Conservation (phyloP, 2,797 vertebrate genomes). For the Dryobates pubescens region DNA sequence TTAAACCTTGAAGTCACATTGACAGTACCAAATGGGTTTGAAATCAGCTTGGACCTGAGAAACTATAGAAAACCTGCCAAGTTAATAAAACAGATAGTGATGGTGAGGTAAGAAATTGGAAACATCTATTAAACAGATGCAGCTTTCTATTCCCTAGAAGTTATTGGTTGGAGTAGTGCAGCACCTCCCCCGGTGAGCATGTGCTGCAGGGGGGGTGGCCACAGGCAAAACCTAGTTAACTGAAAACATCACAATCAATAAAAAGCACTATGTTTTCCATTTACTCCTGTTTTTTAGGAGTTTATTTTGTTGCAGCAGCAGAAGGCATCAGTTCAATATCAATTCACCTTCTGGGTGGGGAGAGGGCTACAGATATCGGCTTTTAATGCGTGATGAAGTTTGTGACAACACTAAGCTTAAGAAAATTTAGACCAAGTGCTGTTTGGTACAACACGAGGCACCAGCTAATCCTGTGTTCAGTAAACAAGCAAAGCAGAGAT, state of each 20-base stretch:
- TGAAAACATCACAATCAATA: constrained; percentile 74
- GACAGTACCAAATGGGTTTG: constrained; percentile 64
- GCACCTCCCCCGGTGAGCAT: neutral
- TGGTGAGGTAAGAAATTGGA: constrained; percentile 71
- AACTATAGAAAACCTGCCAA: constrained; percentile 60
- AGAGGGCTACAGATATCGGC: constrained; percentile 30
- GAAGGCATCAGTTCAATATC: constrained; percentile 69
- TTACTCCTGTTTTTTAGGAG: constrained; percentile 60
- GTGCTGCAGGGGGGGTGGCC: neutral
- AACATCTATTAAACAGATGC: constrained; percentile 71
- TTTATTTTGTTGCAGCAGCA: constrained; percentile 69
- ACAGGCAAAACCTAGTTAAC: constrained; percentile 60
- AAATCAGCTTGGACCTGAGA: constrained; percentile 49
- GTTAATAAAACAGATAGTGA: constrained; percentile 60
- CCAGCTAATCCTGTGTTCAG: neutral
- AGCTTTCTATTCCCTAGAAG: constrained; percentile 63
- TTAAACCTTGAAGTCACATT: constrained; percentile 20
- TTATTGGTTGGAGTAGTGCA: constrained; percentile 17
- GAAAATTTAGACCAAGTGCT: neutral
- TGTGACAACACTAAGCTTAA: constrained; percentile 26
- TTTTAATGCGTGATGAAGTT: constrained; percentile 41
- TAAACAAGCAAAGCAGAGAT: neutral
- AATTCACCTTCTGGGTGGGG: constrained; percentile 61
- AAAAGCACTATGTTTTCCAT: constrained; percentile 71
- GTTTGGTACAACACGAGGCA: neutral